Conservation (phyloP, 2,113 vertebrate species). For the Bufo bufo region DNA sequence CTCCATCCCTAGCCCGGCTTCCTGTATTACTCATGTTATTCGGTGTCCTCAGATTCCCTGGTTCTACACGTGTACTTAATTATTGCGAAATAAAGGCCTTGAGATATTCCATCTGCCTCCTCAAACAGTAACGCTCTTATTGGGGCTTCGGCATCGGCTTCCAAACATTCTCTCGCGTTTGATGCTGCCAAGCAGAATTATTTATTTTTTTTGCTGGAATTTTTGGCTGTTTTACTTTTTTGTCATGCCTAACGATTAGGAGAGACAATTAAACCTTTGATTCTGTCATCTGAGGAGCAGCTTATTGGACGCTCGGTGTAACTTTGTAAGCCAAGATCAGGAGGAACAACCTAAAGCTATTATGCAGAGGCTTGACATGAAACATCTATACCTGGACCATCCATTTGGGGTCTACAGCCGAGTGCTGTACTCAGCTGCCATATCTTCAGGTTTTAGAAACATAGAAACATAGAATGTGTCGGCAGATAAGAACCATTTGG, state of each 20-base stretch:
- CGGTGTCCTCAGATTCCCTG: constrained; percentile 57
- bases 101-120: constrained; percentile 49
- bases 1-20: constrained; percentile 23
- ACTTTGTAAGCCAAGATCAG: neutral
- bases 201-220: constrained; percentile 2
- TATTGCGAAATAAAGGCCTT: constrained; percentile 52
- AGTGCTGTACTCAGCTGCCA: no score
- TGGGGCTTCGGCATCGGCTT: neutral
- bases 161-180: constrained; percentile 22
- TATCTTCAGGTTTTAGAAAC: no score
- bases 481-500: no score
- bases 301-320: neutral
- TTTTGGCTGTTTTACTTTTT: neutral
- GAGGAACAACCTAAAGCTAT: neutral
- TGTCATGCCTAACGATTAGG: constrained; percentile 5
- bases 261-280: constrained; percentile 7
- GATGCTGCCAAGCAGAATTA: neutral
- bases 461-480: no score
- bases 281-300: neutral
- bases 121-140: constrained; percentile 26
- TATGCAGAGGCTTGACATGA: neutral
- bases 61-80: constrained; percentile 50
- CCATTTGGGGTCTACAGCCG: neutral
- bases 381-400: neutral
- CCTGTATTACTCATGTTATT: constrained; percentile 54